Conservation (phyloP, 2,797 vertebrate species). For the Alectoris magna region DNA sequence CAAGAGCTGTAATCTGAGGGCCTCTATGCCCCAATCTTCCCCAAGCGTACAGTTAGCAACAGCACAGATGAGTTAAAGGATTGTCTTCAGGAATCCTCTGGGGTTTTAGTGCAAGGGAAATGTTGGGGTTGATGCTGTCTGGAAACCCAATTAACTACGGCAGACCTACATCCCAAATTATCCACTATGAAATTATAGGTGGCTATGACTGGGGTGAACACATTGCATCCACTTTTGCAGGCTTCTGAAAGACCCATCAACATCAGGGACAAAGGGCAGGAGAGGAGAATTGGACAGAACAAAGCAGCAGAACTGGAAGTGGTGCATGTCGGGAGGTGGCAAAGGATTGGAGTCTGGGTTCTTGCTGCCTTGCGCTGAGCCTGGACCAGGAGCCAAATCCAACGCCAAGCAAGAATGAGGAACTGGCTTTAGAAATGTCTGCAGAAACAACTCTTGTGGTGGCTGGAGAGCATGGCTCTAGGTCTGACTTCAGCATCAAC, state of each 20-base stretch:
- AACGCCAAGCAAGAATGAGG: background rate
- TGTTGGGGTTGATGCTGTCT: background rate
- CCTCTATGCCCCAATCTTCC: background rate
- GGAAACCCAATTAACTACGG: background rate
- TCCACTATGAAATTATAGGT: background rate
- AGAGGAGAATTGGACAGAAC: background rate
- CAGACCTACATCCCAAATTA: background rate
- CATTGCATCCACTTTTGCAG: background rate
- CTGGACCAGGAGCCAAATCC: background rate
- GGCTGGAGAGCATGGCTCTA: background rate
- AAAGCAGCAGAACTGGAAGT: background rate
- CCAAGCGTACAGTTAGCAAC: background rate
- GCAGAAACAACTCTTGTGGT: background rate
- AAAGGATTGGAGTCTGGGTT: background rate
- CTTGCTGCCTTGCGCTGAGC: background rate
- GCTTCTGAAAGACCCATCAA: background rate
- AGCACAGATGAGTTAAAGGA: background rate
- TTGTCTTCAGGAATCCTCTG: background rate
- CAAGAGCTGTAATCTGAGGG: conserved; percentile 11
- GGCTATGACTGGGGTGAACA: background rate
- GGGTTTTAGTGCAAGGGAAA: background rate
- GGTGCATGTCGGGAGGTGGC: background rate
- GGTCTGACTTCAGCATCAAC: background rate
- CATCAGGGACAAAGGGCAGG: background rate
- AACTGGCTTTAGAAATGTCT: background rate